Evolutionary conservation across 2,113 vertebrate genomes (phyloP), one percentile per base, ranked within the genome.

Genomic region (Neolamprologus ventralis): DNA sequence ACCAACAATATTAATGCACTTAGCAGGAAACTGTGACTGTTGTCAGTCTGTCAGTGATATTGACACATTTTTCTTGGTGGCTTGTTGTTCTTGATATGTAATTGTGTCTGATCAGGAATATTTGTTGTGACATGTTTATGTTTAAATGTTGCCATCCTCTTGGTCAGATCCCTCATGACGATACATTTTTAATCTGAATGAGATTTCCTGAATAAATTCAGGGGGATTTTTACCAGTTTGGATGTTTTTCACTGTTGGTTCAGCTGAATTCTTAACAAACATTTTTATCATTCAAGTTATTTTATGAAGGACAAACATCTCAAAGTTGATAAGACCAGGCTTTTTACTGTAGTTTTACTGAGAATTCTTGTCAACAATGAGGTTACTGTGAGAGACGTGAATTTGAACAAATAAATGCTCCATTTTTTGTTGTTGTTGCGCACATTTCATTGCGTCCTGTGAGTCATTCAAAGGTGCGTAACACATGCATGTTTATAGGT

Each of bases 401-500:
- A 71, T 26, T 26, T 11, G 40, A 14, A 45, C 1, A 47, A 47
- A 47, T 7, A 28, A 47, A 47, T 28, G 23, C 13, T 45, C 23
- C 6, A 1, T 7, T 16, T 9, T 40, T 40, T 0, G n/a, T n/a
- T n/a, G n/a, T 73, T 31, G 7, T 5, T 33, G 26, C 1, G 1
- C 45, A n/a, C 26, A 51, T 51, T 51, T 79, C 10, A 1, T 9
- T n/a, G 40, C 10, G 5, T 57, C 21, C 63, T 16, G 19, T 0
- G 17, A 58, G 6, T 21, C 11, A 1, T 45, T 5, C 42, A 11
- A 21, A 28, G 37, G 13, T 42, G 53, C 0, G 1, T 82, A 12
- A 63, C 9, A 0, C 26, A 31, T 84, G 28, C 87, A 53, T 84
- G 47, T 93, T 84, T 82, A 35, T 89, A 99, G 99, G 98, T 99